Evolutionary conservation across 2,888 invertebrate genomes (phyloP).

Genomic region (Incurvaria masculella): DNA sequence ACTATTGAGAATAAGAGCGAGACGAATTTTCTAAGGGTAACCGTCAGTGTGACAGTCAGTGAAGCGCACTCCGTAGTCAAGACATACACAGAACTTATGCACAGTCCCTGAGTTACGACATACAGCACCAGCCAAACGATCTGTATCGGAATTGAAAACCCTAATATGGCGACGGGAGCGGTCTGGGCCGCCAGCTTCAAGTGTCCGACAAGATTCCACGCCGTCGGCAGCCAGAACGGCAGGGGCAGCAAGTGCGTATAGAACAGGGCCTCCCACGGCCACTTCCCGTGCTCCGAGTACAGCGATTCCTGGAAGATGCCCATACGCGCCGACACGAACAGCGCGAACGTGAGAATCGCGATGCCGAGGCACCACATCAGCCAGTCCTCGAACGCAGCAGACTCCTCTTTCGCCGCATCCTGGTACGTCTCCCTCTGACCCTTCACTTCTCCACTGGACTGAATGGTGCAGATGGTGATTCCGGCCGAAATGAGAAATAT

Average conservation of each 20-base stretch:
- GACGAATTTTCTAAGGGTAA: slow-evolving; percentile 93
- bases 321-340: slow-evolving; percentile 93
- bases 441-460: slow-evolving; percentile 72
- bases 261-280: slow-evolving; percentile 84
- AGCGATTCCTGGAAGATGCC: slow-evolving; percentile 92
- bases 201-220: slow-evolving; percentile 74
- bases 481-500: slow-evolving; percentile 93
- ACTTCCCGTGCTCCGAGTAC: slow-evolving; percentile 82
- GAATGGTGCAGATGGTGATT: slow-evolving; percentile 86
- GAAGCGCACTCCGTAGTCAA: slow-evolving; percentile 93
- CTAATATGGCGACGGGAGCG: slow-evolving; percentile 59
- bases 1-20: slow-evolving; percentile 93
- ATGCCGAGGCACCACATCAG: slow-evolving; percentile 72
- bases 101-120: slow-evolving; percentile 84
- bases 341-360: slow-evolving; percentile 75
- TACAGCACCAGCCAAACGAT: slow-evolving; percentile 78
- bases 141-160: slow-evolving; percentile 66
- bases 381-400: slow-evolving; percentile 42
- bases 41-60: slow-evolving; percentile 91
- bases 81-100: slow-evolving; percentile 93
- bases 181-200: slow-evolving; percentile 68
- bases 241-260: slow-evolving; percentile 89
- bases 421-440: slow-evolving; percentile 44
- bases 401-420: slow-evolving; percentile 39
- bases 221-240: slow-evolving; percentile 82